Evolutionary conservation across 2,888 invertebrate species (phyloP), one percentile per base, ranked within the genome.

Genomic region (Minunthozetes semirufus): DNA sequence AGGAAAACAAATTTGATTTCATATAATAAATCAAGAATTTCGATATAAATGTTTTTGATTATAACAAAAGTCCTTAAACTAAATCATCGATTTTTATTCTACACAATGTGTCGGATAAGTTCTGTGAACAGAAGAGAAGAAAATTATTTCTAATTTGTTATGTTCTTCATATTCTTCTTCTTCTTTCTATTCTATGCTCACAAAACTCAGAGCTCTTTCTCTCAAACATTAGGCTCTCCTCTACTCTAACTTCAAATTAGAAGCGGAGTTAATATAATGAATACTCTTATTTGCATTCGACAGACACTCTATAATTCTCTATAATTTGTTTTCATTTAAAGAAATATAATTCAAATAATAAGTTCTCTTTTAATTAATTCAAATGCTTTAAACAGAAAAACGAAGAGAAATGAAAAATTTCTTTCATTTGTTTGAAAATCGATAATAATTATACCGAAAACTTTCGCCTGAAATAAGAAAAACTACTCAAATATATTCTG

Each of bases 11-110:
- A 59, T 11, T 25, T 19, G 11, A 19, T 59, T 59, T 59, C 3
- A 59, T 5, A 25, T 5, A 19, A 59, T 59, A 59, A 59, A 59
- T 59, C 59, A 59, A 59, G 59, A 33, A 59, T 59, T 59, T 59
- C 48, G 17, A 48, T 48, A 59, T 22, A 59, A 59, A 59, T 59
- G 59, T 22, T 59, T n/a, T 59, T 59, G 33, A 33, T 33, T 33
- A 33, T 33, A 33, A 33, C 4, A 19, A 11, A 22, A 59, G 59
- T 59, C 59, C 59, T 59, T 59, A 19, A 59, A 25, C 25, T 19
- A 4, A 59, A 19, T 59, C 59, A 59, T 59, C 19, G 59, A 59
- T 59, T 59, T 53, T 59, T 17, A 19, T 59, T 22, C 19, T 19
- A 11, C 17, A 22, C 25, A 59, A 22, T 15, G 11, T 5, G 11